Evolutionary conservation across 1,140 invertebrate species (phyloP).

Genomic region (Lysiphlebus fabarum): DNA sequence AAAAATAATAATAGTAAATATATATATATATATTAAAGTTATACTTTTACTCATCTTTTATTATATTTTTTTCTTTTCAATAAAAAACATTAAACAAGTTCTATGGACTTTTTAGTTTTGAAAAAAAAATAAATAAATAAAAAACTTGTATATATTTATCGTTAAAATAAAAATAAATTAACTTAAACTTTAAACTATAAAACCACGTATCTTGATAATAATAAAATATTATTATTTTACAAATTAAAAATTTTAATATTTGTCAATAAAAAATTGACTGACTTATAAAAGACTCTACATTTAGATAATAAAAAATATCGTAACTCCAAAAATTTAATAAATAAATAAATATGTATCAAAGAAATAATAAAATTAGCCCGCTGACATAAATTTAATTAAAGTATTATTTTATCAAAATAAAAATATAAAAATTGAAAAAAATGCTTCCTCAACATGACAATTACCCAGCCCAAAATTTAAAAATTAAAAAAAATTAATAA

Average conservation of each 20-base stretch:
- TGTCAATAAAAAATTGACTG: constrained; percentile 38
- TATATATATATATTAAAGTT: background rate
- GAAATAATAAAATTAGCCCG: constrained; percentile 1
- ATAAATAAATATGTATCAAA: background rate
- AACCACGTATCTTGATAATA: constrained; percentile 24
- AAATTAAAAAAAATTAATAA: too few species aligned
- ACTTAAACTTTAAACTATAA: background rate
- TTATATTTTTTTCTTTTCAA: background rate
- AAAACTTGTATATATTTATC: background rate
- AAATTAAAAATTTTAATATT: background rate
- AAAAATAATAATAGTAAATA: constrained; percentile 32
- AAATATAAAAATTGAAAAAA: constrained; percentile 1
- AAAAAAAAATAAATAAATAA: constrained; percentile 19
- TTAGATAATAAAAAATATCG: background rate
- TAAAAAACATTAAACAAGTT: background rate
- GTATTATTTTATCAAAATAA: too few species aligned
- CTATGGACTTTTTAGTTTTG: background rate
- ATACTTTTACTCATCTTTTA: constrained; percentile 1
- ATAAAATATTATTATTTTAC: constrained; percentile 26
- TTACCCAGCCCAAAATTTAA: too few species aligned
- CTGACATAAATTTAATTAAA: background rate
- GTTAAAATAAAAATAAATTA: background rate
- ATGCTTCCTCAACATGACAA: too few species aligned
- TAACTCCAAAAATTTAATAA: constrained; percentile 5
- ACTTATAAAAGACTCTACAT: constrained; percentile 50